Evolutionary conservation across 2,113 vertebrate genomes (phyloP).

Genomic region (Scomber scombrus): DNA sequence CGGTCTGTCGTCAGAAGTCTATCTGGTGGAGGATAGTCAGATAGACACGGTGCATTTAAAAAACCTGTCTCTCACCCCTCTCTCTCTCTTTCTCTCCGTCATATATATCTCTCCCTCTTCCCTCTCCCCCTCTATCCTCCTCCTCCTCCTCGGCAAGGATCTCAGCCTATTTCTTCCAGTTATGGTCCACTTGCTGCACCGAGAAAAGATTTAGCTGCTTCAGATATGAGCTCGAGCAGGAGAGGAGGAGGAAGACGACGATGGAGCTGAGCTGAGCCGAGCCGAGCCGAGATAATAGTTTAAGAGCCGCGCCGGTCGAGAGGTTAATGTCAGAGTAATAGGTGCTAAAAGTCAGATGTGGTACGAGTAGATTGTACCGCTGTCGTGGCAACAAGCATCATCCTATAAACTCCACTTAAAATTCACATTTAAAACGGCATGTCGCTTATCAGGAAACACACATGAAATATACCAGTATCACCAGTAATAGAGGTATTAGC

Average conservation of each 20-base stretch:
- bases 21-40: constrained; percentile 43
- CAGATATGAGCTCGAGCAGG: constrained; percentile 24
- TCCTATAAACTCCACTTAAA: not conserved
- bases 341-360: not conserved
- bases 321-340: not conserved
- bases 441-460: too few relatives aligned
- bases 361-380: not conserved
- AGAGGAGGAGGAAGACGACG: not conserved
- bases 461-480: too few relatives aligned
- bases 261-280: not conserved
- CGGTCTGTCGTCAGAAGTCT: constrained; percentile 40
- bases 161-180: constrained; percentile 71
- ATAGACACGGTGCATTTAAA: constrained; percentile 70
- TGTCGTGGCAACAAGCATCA: not conserved
- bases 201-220: constrained; percentile 49
- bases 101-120: constrained; percentile 3
- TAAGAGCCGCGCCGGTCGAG: not conserved
- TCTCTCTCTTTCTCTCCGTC: constrained; percentile 18
- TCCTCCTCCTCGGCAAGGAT: constrained; percentile 57
- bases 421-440: not conserved
- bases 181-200: constrained; percentile 63
- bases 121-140: constrained; percentile 30
- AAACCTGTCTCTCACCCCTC: constrained; percentile 32
- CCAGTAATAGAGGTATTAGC: too few relatives aligned
- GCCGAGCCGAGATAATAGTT: constrained; percentile 15